Conservation (phyloP, 2,797 vertebrate species). For the Otolemur crassicaudatus region DNA sequence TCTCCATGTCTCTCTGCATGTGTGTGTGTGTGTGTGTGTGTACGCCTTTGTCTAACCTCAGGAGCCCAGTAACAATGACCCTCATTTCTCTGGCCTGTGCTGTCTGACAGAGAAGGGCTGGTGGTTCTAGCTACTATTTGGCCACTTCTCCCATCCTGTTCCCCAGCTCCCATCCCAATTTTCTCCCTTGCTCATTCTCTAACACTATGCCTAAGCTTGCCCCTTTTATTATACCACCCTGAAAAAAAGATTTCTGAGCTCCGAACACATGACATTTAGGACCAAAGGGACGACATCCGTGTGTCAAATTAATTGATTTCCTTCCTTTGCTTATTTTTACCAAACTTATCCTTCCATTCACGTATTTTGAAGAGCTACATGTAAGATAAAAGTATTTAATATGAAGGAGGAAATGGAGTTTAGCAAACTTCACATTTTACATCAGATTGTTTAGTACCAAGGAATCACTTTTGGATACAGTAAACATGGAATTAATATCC, state of each 20-base stretch:
- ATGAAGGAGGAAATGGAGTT: not conserved
- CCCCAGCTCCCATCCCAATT: not conserved
- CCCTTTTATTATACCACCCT: not conserved
- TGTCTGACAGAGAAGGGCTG: not conserved
- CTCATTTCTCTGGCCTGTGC: not conserved
- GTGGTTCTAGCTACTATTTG: not conserved
- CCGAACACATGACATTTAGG: not conserved
- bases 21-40: not conserved
- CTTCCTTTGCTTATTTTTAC: conserved; percentile 28
- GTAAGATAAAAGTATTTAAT: conserved; percentile 17
- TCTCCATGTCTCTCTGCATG: not conserved
- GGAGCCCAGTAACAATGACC: not conserved
- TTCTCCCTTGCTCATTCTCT: not conserved
- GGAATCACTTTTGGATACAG: conserved; percentile 31
- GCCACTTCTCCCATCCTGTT: not conserved
- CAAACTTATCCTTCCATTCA: not conserved
- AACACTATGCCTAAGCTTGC: not conserved
- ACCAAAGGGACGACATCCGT: not conserved
- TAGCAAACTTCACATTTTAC: not conserved
- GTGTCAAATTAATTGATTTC: not conserved
- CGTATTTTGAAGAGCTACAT: not conserved
- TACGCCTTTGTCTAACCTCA: not conserved
- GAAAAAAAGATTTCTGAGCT: not conserved
- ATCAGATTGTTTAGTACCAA: conserved; percentile 4
- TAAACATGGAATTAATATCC: conserved; percentile 53